phyloP scores from a whole-genome alignment of 2,888 invertebrate genomes.

The Leptinotarsa rubiginosa region DNA sequence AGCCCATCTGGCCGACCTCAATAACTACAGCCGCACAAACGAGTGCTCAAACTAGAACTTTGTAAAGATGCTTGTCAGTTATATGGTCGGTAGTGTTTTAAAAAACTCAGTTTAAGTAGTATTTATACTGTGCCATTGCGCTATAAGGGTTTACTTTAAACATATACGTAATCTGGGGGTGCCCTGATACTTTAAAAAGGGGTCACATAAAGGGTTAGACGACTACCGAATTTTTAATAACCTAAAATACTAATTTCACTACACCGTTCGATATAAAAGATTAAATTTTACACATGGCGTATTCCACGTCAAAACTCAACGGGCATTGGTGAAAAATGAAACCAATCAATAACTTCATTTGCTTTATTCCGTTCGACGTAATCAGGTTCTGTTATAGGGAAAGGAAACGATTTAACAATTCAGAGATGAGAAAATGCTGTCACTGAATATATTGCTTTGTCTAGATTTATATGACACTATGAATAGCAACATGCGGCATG shows the following conservation, averaged over 20 bases:
- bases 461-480: no score
- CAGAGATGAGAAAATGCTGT: background rate
- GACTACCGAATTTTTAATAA: constrained; percentile 50
- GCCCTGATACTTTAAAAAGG: constrained; percentile 40
- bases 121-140: constrained; percentile 43
- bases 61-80: constrained; percentile 30
- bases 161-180: constrained; percentile 46
- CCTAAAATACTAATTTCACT: constrained; percentile 48
- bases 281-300: constrained; percentile 50
- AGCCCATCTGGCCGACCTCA: constrained; percentile 38
- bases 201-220: constrained; percentile 46
- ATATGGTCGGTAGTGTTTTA: constrained; percentile 38
- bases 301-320: constrained; percentile 45
- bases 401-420: background rate
- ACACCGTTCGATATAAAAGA: constrained; percentile 43
- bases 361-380: constrained; percentile 31
- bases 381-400: constrained; percentile 28
- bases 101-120: constrained; percentile 49
- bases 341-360: constrained; percentile 43
- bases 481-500: constrained; percentile 1
- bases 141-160: constrained; percentile 50
- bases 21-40: constrained; percentile 32
- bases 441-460: no score
- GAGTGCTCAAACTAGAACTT: constrained; percentile 35
- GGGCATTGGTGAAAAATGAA: constrained; percentile 43